Evolutionary conservation across 2,797 vertebrate genomes (phyloP).

Genomic region (Enteromius afrohamiltoni): DNA sequence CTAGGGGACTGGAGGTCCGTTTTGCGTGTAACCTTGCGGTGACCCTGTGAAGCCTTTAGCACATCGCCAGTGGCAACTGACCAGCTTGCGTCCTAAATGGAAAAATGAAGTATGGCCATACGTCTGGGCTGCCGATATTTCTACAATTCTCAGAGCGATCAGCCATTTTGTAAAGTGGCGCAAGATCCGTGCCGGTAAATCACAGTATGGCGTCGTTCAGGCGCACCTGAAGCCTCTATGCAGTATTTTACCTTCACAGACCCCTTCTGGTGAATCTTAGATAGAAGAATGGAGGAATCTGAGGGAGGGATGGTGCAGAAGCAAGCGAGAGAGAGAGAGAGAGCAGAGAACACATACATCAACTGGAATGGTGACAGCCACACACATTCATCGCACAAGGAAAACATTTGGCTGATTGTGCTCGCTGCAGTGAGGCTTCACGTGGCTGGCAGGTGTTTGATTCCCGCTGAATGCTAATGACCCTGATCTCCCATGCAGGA

Average conservation of each 20-base stretch:
- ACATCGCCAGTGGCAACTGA: neutral
- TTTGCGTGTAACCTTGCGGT: neutral
- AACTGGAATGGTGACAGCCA: slow-evolving; percentile 45
- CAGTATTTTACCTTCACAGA: slow-evolving; percentile 28
- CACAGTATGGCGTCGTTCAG: neutral
- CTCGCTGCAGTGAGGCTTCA: slow-evolving; percentile 42
- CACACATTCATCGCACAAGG: slow-evolving; percentile 51
- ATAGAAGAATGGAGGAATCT: neutral
- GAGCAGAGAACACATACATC: slow-evolving; percentile 37
- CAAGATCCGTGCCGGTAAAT: slow-evolving; percentile 5
- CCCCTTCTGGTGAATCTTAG: slow-evolving; percentile 18
- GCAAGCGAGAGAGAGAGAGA: slow-evolving; percentile 6
- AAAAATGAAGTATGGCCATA: slow-evolving; percentile 17
- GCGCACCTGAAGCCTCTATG: slow-evolving; percentile 26
- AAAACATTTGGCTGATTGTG: slow-evolving; percentile 60
- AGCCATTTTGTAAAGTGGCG: slow-evolving; percentile 35
- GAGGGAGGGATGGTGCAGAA: neutral
- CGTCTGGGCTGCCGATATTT: neutral
- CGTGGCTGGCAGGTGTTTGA: slow-evolving; percentile 38
- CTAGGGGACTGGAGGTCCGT: neutral
- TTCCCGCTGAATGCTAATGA: slow-evolving; percentile 56
- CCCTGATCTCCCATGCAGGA: neutral
- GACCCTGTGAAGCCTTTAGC: neutral
- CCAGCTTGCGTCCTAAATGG: slow-evolving; percentile 15
- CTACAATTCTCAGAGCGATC: neutral